Conservation (phyloP, 2,797 vertebrate species). For the Ptychadena robeensis region DNA sequence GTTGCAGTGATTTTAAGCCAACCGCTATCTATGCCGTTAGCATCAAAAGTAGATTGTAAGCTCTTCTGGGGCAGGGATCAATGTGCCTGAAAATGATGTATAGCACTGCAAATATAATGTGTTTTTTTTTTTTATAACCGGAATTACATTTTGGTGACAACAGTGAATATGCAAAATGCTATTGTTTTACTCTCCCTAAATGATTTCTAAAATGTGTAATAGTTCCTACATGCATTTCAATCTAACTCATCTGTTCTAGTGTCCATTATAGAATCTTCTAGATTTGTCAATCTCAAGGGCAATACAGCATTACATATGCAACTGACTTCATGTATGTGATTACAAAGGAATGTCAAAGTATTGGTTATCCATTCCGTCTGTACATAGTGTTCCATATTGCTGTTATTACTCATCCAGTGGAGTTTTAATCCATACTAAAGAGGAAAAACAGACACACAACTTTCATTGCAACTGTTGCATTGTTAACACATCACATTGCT, state of each 20-base stretch:
- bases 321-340: constrained; percentile 65
- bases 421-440: constrained; percentile 54
- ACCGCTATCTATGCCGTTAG: constrained; percentile 25
- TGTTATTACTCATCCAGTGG: constrained; percentile 68
- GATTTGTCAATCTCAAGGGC: constrained; percentile 60
- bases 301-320: constrained; percentile 65
- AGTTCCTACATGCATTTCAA: not conserved
- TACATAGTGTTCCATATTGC: constrained; percentile 11
- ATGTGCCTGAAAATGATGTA: constrained; percentile 47
- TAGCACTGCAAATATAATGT: constrained; percentile 12
- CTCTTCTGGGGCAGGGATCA: constrained; percentile 27
- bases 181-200: not conserved
- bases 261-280: constrained; percentile 23
- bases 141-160: constrained; percentile 17
- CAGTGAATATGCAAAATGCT: constrained; percentile 40
- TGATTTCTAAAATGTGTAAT: constrained; percentile 3
- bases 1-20: constrained; percentile 9
- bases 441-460: not conserved
- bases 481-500: constrained; percentile 42
- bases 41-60: constrained; percentile 46
- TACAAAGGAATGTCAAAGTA: constrained; percentile 60
- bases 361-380: not conserved
- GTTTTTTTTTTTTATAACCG: not conserved
- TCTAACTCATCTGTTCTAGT: not conserved
- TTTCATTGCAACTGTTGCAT: constrained; percentile 36